Conservation (phyloP, 2,888 invertebrate genomes). For the Drosophila rubida region DNA sequence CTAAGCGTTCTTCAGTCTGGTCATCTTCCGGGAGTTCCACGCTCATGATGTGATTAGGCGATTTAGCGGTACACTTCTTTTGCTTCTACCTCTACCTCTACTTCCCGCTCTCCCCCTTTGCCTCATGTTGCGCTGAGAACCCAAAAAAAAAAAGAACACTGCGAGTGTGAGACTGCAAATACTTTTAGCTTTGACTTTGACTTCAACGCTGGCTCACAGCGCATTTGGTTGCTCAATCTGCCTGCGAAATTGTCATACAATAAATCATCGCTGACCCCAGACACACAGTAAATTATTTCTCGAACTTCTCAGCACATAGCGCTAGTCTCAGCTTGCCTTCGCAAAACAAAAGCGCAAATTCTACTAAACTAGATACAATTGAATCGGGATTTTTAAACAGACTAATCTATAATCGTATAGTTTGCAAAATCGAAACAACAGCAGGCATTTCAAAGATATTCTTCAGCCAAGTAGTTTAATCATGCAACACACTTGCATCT, state of each 20-base stretch:
- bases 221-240: constrained; percentile 2
- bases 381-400: too few species aligned
- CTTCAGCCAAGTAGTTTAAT: too few species aligned
- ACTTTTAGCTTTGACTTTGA: not conserved
- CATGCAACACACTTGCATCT: too few species aligned
- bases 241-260: not conserved
- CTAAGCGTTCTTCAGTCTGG: constrained; percentile 14
- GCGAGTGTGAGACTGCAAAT: constrained; percentile 37
- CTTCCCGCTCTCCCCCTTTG: not conserved
- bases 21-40: constrained; percentile 49
- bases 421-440: too few species aligned
- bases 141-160: constrained; percentile 21
- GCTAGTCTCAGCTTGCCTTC: too few species aligned
- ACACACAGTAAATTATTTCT: too few species aligned
- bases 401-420: too few species aligned
- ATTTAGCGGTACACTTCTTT: constrained; percentile 68
- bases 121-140: constrained; percentile 24
- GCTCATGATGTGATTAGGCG: constrained; percentile 73
- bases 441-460: too few species aligned
- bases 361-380: too few species aligned
- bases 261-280: constrained; percentile 9
- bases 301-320: too few species aligned
- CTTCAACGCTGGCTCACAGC: not conserved
- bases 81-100: not conserved
- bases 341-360: too few species aligned